Evolutionary conservation across 2,888 invertebrate species (phyloP).

Genomic region (Timema podura): DNA sequence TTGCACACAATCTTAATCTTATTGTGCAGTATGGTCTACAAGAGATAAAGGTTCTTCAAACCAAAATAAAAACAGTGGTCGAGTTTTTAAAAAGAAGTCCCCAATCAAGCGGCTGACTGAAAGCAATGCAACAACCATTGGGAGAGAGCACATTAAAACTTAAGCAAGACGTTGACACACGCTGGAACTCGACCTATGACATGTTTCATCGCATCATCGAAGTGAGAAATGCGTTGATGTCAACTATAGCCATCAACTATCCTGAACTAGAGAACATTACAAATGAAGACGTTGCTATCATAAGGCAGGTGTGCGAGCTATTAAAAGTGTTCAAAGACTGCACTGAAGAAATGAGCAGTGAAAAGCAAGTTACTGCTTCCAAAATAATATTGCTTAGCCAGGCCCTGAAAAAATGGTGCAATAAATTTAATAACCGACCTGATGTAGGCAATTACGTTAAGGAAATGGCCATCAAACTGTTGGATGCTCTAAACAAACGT

Average conservation of each 20-base stretch:
- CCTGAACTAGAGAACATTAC: constrained; percentile 19
- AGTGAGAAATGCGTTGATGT: constrained; percentile 9
- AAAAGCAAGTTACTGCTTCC: constrained; percentile 26
- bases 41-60: background rate
- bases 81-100: constrained; percentile 18
- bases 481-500: background rate
- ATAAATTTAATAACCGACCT: background rate
- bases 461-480: background rate
- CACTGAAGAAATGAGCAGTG: constrained; percentile 24
- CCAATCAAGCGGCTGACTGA: background rate
- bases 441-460: background rate
- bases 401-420: background rate
- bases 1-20: too few species aligned
- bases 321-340: constrained; percentile 29
- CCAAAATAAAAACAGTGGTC: constrained; percentile 14
- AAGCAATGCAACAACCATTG: background rate
- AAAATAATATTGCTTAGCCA: constrained; percentile 10
- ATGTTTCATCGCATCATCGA: background rate
- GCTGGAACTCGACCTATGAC: background rate
- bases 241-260: background rate
- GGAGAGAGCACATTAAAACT: background rate
- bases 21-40: too few species aligned
- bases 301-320: constrained; percentile 24
- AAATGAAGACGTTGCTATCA: constrained; percentile 22
- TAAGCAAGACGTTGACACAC: background rate